Percentiles rank a stretch among this genome's conserved stretches.
Conservation (phyloP, 2,888 invertebrate species). For the Nasonovia ribisnigri region DNA sequence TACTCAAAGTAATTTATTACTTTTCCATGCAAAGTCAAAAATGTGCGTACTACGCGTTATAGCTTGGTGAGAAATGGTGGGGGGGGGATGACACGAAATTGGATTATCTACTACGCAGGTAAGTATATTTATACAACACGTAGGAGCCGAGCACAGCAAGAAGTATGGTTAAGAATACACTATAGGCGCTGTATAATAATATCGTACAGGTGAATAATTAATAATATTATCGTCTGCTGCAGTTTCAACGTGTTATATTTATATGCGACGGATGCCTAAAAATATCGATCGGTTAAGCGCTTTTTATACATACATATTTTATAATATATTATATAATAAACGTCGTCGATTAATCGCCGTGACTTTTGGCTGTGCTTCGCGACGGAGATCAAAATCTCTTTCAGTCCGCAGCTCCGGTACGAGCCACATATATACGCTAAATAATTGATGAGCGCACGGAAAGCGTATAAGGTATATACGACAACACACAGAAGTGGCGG, state of each 20-base stretch:
- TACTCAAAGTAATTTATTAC: constrained; percentile 2
- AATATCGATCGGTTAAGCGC: not conserved
- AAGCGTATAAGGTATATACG: not conserved
- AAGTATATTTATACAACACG: not conserved
- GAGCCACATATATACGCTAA: not conserved
- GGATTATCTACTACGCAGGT: not conserved
- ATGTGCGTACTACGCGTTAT: not conserved
- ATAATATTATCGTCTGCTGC: not conserved
- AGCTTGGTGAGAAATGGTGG: not conserved
- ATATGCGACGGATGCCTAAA: not conserved
- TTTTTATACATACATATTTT: too few relatives aligned
- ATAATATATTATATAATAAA: not conserved
- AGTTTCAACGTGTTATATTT: not conserved
- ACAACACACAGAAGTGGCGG: not conserved
- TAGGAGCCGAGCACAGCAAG: not conserved
- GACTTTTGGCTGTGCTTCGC: not conserved
- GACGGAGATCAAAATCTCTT: not conserved
- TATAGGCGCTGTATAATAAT: not conserved
- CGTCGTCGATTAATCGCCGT: not conserved
- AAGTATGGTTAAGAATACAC: not conserved
- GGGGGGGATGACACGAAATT: not conserved
- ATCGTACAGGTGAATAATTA: not conserved
- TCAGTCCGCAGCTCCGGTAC: not conserved
- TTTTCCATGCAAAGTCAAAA: not conserved
- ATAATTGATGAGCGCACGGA: not conserved